Base-by-base conservation (phyloP, 2,888 invertebrate species). In the Acholoe squamosa region DNA sequence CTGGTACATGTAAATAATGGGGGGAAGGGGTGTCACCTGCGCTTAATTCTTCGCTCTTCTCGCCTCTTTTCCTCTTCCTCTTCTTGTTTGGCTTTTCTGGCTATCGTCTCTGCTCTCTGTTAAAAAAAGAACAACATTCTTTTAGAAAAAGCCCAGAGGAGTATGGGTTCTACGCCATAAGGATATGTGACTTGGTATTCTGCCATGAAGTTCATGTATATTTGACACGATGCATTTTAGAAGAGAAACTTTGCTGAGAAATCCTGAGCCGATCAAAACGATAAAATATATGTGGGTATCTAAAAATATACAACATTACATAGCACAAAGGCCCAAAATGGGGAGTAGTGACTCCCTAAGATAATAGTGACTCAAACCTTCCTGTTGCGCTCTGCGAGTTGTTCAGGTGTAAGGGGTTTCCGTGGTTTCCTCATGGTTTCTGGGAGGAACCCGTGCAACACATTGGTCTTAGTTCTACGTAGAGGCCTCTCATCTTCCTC, bases 361-460 rank as follows among this genome's bases (percentile, higher is more conserved):
- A 43, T n/a, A n/a, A 10, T 10, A 43, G 43, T 43, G 10, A 3
- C 43, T 7, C 43, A 43, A 43, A 95, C 95, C 94, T 95, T 95
- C 90, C 91, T 94, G n/a, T 92, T 93, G 54, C 95, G 93, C 61
- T 94, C 94, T 76, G 94, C 95, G 31, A 94, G 91, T 91, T 95
- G 93, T 86, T 95, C 95, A n/a, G 94, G 93, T 5, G 94, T 94
- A 31, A 95, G 92, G 52, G 93, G 93, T 90, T 93, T 94, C 54
- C 94, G 92, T 5, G 95, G 93, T 92, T 94, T 94, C 52, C 94
- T 89, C 22, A 91, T 56, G 0, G 92, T 86, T 16, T 93, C 94
- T 22, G 94, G 93, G 0, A 94, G 88, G 7, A 92, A 91, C 52
- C 92, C 93, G 89, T 93, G 91, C 3, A 93, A 84, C 0, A 91